Conservation (phyloP, 2,888 invertebrate genomes). For the Eumerus sabulonum region DNA sequence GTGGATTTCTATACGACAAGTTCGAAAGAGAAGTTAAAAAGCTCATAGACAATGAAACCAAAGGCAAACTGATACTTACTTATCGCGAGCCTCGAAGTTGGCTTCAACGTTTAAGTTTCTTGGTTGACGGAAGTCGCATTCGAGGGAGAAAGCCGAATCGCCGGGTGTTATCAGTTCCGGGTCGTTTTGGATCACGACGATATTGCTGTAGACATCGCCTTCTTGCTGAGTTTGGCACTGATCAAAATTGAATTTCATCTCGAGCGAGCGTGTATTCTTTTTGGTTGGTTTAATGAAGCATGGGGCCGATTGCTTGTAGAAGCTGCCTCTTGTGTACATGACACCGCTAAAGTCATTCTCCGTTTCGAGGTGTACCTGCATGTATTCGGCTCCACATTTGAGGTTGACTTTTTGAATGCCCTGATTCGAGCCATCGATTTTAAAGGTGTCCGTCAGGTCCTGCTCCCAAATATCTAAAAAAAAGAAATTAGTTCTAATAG, state of each 20-base stretch:
- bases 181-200: slow-evolving; percentile 84
- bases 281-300: slow-evolving; percentile 81
- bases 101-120: slow-evolving; percentile 81
- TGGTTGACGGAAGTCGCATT: slow-evolving; percentile 83
- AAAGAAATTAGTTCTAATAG: too few species aligned
- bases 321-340: slow-evolving; percentile 83
- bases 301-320: slow-evolving; percentile 80
- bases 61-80: slow-evolving; percentile 72
- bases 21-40: slow-evolving; percentile 34
- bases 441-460: slow-evolving; percentile 81
- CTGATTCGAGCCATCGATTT: slow-evolving; percentile 81
- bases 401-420: slow-evolving; percentile 82
- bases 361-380: slow-evolving; percentile 80
- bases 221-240: slow-evolving; percentile 81
- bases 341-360: slow-evolving; percentile 82
- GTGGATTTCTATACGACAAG: slow-evolving; percentile 75
- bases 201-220: slow-evolving; percentile 82
- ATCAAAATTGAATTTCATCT: slow-evolving; percentile 81
- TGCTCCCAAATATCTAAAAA: slow-evolving; percentile 78
- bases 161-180: slow-evolving; percentile 84
- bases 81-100: slow-evolving; percentile 79
- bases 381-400: slow-evolving; percentile 81
- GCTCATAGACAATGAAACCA: background rate
- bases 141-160: slow-evolving; percentile 83
- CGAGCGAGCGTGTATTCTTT: slow-evolving; percentile 79